Base-by-base conservation (phyloP, 2,888 invertebrate species). In the Lampropteryx suffumata region DNA sequence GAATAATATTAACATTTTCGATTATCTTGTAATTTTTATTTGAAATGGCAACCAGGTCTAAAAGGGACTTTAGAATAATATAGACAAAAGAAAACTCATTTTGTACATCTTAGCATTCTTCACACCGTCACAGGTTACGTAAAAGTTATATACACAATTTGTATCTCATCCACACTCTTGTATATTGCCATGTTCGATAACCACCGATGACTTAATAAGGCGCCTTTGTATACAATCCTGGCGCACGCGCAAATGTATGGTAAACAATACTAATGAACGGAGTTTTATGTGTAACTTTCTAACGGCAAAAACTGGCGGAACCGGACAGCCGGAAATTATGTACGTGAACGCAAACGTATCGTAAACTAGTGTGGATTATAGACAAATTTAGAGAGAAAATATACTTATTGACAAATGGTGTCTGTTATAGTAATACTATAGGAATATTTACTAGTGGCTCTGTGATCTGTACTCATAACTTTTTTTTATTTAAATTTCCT, bases 241-340 rank as follows among this genome's bases (percentile, higher is more conserved):
- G 44, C 48, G 54, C 49, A 59, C 46, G 50, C 55, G 54, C 33
- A 43, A 54, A 66, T 71, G 70, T 71, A 71, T 54, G 35, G 29
- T 43, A 57, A 60, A 64, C 50, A 64, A 57, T 59, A 55, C 50
- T 55, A 62, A 64, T 54, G 54, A 60, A 42, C 55, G 41, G 17
- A 37, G 50, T 57, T 63, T 64, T 58, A 65, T 48, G 53, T 57
- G n/a, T 37, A 53, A 69, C 74, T 75, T 75, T 75, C 74, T 71
- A 71, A 69, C 70, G 54, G 61, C 61, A 67, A 59, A 59, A 64
- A 63, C 52, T 52, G 54, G 63, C 67, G 71, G 72, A 74, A 73
- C 67, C 63, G 67, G 63, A 67, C 52, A 59, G 52, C 53, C 54
- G 69, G 65, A 61, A 64, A 64, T 66, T 48, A 59, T 55, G 57